These are phyloP conservation scores for Theristus sp. DNA, from an alignment of 2,888 invertebrate species.

Conservation along the genomic window DNA sequence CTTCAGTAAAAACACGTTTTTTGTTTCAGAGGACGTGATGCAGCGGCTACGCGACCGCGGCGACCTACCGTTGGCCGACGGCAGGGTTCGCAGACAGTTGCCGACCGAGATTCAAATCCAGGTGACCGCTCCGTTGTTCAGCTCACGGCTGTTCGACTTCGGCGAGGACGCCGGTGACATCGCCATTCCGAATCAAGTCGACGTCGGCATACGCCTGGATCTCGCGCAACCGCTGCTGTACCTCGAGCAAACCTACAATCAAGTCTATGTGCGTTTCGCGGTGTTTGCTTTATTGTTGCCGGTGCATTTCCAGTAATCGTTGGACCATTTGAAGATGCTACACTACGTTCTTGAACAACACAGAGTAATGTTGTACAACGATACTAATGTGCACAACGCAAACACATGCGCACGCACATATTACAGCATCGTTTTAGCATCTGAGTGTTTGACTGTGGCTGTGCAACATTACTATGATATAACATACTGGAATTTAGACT, in stretches of 20 bases:
- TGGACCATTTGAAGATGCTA: too few species aligned
- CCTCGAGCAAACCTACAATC: conserved; percentile 18
- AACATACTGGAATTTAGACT: too few species aligned
- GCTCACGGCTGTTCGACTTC: conserved; percentile 25
- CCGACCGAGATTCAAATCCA: conserved; percentile 8
- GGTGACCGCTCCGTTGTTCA: conserved; percentile 28
- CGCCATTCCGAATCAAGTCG: conserved; percentile 18
- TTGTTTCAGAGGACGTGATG: background rate
- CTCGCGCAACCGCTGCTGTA: conserved; percentile 18
- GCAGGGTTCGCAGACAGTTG: background rate
- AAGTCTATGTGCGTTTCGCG: conserved; percentile 16
- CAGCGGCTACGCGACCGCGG: background rate
- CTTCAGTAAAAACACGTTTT: background rate
- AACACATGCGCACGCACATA: too few species aligned
- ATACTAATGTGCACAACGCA: too few species aligned
- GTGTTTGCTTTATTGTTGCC: too few species aligned
- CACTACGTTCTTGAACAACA: too few species aligned
- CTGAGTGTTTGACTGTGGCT: too few species aligned
- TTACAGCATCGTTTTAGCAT: too few species aligned
- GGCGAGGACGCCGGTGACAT: conserved; percentile 19
- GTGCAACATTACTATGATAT: too few species aligned
- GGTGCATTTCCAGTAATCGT: too few species aligned
- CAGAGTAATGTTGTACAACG: too few species aligned
- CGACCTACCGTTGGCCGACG: background rate
- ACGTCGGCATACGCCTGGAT: conserved; percentile 19